phyloP scores from a whole-genome alignment of 2,113 vertebrate species.

The Smithornis capensis region DNA sequence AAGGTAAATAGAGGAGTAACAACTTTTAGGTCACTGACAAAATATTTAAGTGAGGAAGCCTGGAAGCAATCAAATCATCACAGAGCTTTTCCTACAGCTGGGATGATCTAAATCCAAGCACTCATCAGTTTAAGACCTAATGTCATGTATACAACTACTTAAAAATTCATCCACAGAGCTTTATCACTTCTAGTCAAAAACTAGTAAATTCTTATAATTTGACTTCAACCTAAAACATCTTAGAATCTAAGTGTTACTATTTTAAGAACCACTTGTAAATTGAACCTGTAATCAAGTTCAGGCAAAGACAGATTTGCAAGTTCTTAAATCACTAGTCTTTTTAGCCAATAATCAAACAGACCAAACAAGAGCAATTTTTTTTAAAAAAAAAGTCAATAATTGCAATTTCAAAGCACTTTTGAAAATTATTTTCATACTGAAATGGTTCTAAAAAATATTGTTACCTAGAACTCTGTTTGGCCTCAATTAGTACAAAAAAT shows the following conservation, averaged over 20 bases:
- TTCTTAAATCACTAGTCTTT: conserved; percentile 35
- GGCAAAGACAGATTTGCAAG: conserved; percentile 19
- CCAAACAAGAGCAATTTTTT: background rate
- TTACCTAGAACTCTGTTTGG: background rate
- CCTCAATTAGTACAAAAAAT: background rate
- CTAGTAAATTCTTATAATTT: conserved; percentile 62
- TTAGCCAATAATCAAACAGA: conserved; percentile 53
- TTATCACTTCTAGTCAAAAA: conserved; percentile 68
- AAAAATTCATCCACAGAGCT: conserved; percentile 53
- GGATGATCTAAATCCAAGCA: conserved; percentile 42
- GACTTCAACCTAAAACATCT: conserved; percentile 60
- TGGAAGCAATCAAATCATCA: conserved; percentile 44
- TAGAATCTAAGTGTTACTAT: conserved; percentile 51
- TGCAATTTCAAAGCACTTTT: conserved; percentile 41
- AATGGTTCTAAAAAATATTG: background rate
- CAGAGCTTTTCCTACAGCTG: background rate
- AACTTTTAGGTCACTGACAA: conserved; percentile 41
- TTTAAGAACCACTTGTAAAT: conserved; percentile 65
- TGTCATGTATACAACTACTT: conserved; percentile 53
- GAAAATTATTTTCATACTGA: conserved; percentile 27
- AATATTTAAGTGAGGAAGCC: background rate
- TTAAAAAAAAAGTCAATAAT: background rate
- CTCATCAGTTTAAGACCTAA: conserved; percentile 20
- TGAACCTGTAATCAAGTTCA: conserved; percentile 37
- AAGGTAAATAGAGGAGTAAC: background rate